A percentile compares a stretch with the other conserved stretches of the same genome.
These are phyloP conservation scores for Ctenodactylus gundi DNA, from an alignment of 2,113 vertebrate species.

Conservation along the genomic window DNA sequence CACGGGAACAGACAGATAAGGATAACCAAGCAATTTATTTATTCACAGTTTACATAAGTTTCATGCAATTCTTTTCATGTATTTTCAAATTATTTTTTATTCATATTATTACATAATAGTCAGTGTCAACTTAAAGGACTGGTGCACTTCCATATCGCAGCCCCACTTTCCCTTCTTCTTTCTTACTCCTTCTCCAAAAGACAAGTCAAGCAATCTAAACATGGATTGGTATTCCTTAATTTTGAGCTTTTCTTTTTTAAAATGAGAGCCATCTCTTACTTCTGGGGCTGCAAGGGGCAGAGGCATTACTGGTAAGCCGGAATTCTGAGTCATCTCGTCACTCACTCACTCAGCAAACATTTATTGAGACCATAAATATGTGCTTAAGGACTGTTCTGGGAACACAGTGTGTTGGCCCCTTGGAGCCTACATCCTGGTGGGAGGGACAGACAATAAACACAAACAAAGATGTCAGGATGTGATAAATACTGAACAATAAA, in stretches of 20 bases:
- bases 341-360: background rate
- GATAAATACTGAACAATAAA: background rate
- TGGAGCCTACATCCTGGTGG: background rate
- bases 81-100: too few species aligned
- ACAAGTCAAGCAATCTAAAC: background rate
- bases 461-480: background rate
- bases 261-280: background rate
- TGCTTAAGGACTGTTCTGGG: background rate
- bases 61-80: background rate
- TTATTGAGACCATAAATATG: background rate
- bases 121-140: too few species aligned
- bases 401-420: background rate
- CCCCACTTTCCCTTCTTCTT: too few species aligned
- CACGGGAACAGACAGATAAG: background rate
- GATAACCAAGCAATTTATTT: background rate
- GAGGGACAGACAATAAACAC: background rate
- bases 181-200: conserved; percentile 23
- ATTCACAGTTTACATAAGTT: background rate
- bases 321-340: background rate
- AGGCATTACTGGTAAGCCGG: conserved; percentile 5
- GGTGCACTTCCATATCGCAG: too few species aligned
- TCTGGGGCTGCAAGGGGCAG: background rate
- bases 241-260: background rate
- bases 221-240: background rate
- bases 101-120: too few species aligned